Evolutionary conservation across 1,140 invertebrate genomes (phyloP), one percentile per base, ranked within the genome.

Genomic region (Lepeophtheirus salmonis): DNA sequence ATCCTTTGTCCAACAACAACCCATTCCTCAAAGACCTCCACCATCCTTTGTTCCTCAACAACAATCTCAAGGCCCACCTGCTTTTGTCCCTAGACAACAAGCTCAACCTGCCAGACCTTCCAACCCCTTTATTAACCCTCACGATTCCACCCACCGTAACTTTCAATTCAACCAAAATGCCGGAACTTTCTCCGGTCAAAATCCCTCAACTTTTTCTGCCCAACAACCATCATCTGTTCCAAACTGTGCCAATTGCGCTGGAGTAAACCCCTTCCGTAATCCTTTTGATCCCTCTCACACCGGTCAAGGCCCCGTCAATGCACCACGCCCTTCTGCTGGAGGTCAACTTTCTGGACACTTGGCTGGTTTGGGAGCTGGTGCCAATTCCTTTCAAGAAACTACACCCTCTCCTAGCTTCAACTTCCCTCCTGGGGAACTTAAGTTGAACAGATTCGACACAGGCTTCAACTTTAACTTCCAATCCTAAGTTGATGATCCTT

Each of bases 381-480:
- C 2, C 17, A n/a, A 21, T 26, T 12, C 10, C 17, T 26, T 26
- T 3, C 24, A 54, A 17, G 4, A 3, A 6, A 3, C 49, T 3
- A 61, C 59, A 20, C 50, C 24, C 10, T n/a, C 14, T 16, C 59
- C 59, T 23, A 22, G 20, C 12, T 14, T 18, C 17, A 21, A 55
- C 59, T 61, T 61, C 51, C 59, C 59, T 18, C 59, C 59, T 30
- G 59, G 59, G 6, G 41, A 61, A 53, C 59, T 61, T 25, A 61
- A 53, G 17, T 25, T 61, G 6, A 61, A 61, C 59, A 49, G 59
- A 23, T 61, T 61, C 51, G 59, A 61, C 17, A 61, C 41, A 14
- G 59, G 59, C 16, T 61, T 61, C 51, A 61, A 61, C 59, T 61
- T 61, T 30, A 48, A 61, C 25, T 61, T 61, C 21, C 14, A 57